Evolutionary conservation across 2,888 invertebrate species (phyloP), one percentile per base, ranked within the genome.

Genomic region (Caradrina clavipalpis): DNA sequence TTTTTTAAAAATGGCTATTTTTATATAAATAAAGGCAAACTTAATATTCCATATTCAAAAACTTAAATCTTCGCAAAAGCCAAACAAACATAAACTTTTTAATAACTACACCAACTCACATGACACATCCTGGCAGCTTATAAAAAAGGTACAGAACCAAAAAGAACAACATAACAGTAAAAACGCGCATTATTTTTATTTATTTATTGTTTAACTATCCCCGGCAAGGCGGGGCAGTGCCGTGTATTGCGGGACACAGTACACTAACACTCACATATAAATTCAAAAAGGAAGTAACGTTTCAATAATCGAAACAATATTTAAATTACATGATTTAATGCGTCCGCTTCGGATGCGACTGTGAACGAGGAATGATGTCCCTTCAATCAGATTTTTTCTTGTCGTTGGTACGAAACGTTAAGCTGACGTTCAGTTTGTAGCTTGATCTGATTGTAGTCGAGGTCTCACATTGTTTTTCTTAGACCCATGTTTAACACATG

Each of bases 141-240:
- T 26, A 60, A 77, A 64, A 59, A 31, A 64, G 72, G 73, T 75
- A 64, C 45, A 67, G 64, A 79, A 78, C 58, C 79, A 71, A 67
- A 74, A 82, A 42, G 11, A 67, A 54, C 65, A 75, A 85, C 71
- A 59, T 51, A 83, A 80, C 55, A 82, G 74, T 78, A 69, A 83
- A 82, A 83, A 63, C 72, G 7, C 75, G 77, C 35, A 10, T 87
- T 81, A 85, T 82, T 91, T 92, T 89, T 87, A 90, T 92, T 93
- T 91, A 93, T 94, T 95, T 92, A 94, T 94, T 90, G 88, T 92
- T 93, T 93, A 94, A 93, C 93, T 94, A 94, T 84, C 91, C 94
- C 92, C 93, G 87, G 85, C 85, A 75, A 79, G 87, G 81, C 84
- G 88, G 88, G 90, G 89, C 82, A 90, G 92, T 90, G 89, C 83